Conservation (phyloP, 2,888 invertebrate species). For the Craniophora ligustri region DNA sequence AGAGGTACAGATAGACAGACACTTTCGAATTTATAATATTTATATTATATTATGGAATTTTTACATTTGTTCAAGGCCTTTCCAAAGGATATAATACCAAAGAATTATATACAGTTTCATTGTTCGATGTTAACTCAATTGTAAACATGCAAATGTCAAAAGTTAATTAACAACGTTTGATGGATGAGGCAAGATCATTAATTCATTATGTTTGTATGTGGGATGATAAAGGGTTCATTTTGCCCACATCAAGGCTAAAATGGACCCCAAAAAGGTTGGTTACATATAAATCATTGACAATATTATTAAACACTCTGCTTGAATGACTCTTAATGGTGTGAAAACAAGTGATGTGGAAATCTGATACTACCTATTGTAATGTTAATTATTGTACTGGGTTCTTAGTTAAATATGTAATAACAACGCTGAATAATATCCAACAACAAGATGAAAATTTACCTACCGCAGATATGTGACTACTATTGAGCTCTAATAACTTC, state of each 20-base stretch:
- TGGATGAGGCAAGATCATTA: neutral
- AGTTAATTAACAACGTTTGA: neutral
- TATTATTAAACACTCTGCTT: neutral
- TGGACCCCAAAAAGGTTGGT: neutral
- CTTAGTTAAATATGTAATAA: too few relatives aligned
- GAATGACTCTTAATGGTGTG: neutral
- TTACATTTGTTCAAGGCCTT: too few relatives aligned
- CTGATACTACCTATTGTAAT: neutral
- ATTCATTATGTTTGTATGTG: conserved; percentile 9
- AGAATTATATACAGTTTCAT: neutral
- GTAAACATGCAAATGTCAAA: neutral
- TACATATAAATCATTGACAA: neutral
- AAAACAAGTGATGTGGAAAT: conserved; percentile 9
- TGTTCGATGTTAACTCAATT: neutral
- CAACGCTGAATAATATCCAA: too few relatives aligned
- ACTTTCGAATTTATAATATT: too few relatives aligned
- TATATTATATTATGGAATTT: too few relatives aligned
- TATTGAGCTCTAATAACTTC: too few relatives aligned
- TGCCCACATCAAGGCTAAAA: neutral
- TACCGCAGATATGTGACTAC: too few relatives aligned
- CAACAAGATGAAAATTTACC: too few relatives aligned
- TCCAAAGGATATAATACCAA: too few relatives aligned
- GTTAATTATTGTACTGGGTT: too few relatives aligned
- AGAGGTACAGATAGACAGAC: too few relatives aligned
- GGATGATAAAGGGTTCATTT: neutral